Evolutionary conservation across 2,797 vertebrate species (phyloP), one percentile per base, ranked within the genome.

Genomic region (Nannoperca australis): DNA sequence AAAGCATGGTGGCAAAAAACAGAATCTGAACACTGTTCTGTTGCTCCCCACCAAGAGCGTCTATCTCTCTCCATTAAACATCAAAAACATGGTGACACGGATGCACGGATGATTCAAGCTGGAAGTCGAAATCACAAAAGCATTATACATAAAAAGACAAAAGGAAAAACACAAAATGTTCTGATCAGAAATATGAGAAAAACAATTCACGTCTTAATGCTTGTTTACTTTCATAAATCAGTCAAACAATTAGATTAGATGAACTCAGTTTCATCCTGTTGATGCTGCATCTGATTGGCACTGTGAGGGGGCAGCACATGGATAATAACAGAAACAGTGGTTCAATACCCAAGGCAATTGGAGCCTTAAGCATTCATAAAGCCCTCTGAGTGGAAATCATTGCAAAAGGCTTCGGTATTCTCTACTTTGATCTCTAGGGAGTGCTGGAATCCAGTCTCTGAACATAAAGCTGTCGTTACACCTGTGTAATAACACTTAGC

Each of bases 401-500:
- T 76, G 51, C 45, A 78, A 79, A 88, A 63, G 70, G 75, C 83
- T 59, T 84, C 40, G 70, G 47, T 55, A 38, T 82, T 85, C 63
- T 79, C 53, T 40, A 18, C 47, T 59, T 17, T 60, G 67, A 73
- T 88, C 84, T 82, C 70, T 8, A n/a, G 79, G 83, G 88, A 75
- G 86, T 74, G 79, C 78, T 84, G 32, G 38, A 85, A 79, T 73
- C 70, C 72, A 51, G 62, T 76, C 60, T 70, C 44, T 34, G 58
- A 81, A 75, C 80, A 84, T 89, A 83, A 84, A 89, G 70, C 82
- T 70, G 70, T 55, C 7, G 38, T 83, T 79, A 84, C 72, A 85
- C 85, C 75, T 87, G 70, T 82, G 74, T 89, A 86, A 83, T 86
- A 90, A 78, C 49, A 82, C 75, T 87, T 84, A 76, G 70, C 76